Evolutionary conservation across 1,140 invertebrate genomes (phyloP), one percentile per base, ranked within the genome.

Genomic region (Acromyrmex echinatior): DNA sequence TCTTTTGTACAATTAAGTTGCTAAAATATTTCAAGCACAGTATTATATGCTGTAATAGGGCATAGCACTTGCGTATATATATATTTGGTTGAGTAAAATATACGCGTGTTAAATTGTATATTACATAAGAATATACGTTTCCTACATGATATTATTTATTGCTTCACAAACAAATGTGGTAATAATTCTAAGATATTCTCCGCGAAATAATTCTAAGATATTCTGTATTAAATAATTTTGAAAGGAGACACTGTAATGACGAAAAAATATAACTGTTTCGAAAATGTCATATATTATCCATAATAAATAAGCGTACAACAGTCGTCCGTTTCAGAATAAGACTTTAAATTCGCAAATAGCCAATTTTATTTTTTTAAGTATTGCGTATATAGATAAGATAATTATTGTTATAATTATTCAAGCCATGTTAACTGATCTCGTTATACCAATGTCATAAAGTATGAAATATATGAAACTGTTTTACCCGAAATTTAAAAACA

Each of bases 1-100:
- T 49, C n/a, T 76, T 74, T 62, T 21, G 1, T 84, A 82, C 28
- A 76, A 84, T 35, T 84, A 60, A 84, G 56, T 84, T 76, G 80
- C 56, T 74, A 7, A 84, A 28, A 2, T 76, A 63, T 76, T 62
- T 39, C 3, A 51, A 84, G 39, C 70, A 84, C 68, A 84, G 35
- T 84, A 84, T 80, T 70, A 60, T 74, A 84, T 74, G 80, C 70
- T 51, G 7, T 63, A 79, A 49, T 66, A 76, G 68, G 12, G 56
- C 56, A 16, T 76, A 84, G 80, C 56, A 84, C 70, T 84, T 84
- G 80, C 76, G 25, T 25, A 25, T 25, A 25, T 25, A 25, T 25
- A 25, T 25, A 84, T 70, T 70, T 84, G 56, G 39, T 84, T 84
- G 25, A 62, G 56, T 84, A 51, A 84, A 21, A 18, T 31, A 74